These are phyloP conservation scores for Pterophyllum scalare DNA, from an alignment of 2,113 vertebrate genomes.

Conservation along the genomic window DNA sequence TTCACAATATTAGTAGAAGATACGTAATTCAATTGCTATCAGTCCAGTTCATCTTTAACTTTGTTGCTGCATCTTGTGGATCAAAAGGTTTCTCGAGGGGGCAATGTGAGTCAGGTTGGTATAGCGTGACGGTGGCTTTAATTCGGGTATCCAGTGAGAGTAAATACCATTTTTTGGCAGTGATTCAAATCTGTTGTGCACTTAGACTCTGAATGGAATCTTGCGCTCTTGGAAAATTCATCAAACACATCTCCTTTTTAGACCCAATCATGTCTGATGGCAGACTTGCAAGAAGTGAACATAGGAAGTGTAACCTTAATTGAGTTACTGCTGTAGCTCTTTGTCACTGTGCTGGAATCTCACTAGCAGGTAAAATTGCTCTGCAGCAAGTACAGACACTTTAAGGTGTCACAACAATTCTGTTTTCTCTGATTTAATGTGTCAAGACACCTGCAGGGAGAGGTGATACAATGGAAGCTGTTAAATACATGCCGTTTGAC, in stretches of 20 bases:
- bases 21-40: background rate
- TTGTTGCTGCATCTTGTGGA: background rate
- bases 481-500: conserved; percentile 39
- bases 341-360: conserved; percentile 12
- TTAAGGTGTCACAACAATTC: conserved; percentile 57
- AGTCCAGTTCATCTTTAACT: background rate
- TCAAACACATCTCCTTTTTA: background rate
- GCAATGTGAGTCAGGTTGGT: background rate
- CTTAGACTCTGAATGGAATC: background rate
- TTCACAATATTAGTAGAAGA: background rate
- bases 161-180: background rate
- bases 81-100: background rate
- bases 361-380: conserved; percentile 45
- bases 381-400: conserved; percentile 47
- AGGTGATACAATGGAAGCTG: conserved; percentile 61
- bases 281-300: too few relatives aligned
- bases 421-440: conserved; percentile 30
- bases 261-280: background rate
- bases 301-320: background rate
- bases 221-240: background rate
- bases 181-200: background rate
- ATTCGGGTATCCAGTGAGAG: background rate
- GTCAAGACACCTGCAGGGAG: conserved; percentile 56
- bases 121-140: background rate
- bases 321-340: background rate